A percentile compares a stretch with the other conserved stretches of the same genome.
Conservation (phyloP, 2,797 vertebrate genomes). For the Propithecus perrieri region DNA sequence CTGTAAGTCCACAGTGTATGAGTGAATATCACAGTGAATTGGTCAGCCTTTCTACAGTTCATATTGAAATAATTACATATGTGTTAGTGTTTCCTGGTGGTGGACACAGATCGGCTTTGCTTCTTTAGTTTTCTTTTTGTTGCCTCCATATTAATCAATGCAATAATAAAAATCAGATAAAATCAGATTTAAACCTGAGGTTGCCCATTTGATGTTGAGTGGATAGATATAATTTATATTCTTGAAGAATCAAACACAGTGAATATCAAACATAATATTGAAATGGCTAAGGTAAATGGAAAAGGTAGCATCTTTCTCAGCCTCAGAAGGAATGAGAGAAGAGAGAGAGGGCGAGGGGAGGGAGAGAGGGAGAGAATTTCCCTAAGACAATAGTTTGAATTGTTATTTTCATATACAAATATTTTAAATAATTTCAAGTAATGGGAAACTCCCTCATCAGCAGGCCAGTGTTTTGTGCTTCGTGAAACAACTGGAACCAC, state of each 20-base stretch:
- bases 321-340: not conserved
- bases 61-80: not conserved
- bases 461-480: conserved; percentile 9
- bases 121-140: not conserved
- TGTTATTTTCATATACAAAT: conserved; percentile 43
- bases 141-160: not conserved
- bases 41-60: not conserved
- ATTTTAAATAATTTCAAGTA: conserved; percentile 59
- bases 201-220: not conserved
- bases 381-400: not conserved
- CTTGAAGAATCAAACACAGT: not conserved
- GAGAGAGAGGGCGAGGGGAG: too few species aligned
- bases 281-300: not conserved
- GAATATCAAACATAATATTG: conserved; percentile 12
- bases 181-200: not conserved
- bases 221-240: not conserved
- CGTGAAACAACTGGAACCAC: conserved; percentile 24
- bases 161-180: not conserved
- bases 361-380: not conserved
- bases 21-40: not conserved
- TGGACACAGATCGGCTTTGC: not conserved
- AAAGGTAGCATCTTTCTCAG: not conserved
- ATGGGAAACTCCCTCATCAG: conserved; percentile 43
- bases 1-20: not conserved
- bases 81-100: not conserved